Conservation (phyloP, 2,797 vertebrate genomes). For the Schizopygopsis malacanthus region DNA sequence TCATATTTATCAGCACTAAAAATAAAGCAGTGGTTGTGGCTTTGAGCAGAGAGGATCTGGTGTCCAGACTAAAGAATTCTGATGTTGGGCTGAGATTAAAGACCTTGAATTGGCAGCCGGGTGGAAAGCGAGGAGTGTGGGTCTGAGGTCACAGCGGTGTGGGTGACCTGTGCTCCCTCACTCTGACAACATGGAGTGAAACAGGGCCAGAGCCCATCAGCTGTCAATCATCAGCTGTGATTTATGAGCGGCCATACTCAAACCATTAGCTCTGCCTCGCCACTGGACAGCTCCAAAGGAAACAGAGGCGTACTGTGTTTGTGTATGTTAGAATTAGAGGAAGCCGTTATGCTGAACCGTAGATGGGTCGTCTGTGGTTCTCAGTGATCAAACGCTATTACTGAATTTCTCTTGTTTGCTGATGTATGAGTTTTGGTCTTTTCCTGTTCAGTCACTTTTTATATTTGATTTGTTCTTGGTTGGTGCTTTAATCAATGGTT, state of each 20-base stretch:
- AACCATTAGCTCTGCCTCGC: conserved; percentile 59
- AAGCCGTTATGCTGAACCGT: conserved; percentile 50
- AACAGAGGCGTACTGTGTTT: conserved; percentile 51
- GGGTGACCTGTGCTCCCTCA: conserved; percentile 52
- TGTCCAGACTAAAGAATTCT: conserved; percentile 58
- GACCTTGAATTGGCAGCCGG: conserved; percentile 29
- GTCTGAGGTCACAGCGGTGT: conserved; percentile 51
- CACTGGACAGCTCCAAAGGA: conserved; percentile 59
- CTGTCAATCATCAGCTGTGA: conserved; percentile 62
- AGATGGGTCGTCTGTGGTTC: conserved; percentile 52
- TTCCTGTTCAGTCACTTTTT: conserved; percentile 45
- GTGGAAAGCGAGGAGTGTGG: conserved; percentile 35
- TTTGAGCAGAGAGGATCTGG: conserved; percentile 49
- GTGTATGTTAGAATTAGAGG: conserved; percentile 61
- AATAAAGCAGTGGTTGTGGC: conserved; percentile 48
- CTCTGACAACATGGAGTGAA: conserved; percentile 60
- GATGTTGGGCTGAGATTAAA: conserved; percentile 60
- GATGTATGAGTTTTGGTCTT: conserved; percentile 52
- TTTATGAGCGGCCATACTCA: conserved; percentile 60
- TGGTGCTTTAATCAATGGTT: conserved; percentile 57
- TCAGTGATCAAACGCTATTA: conserved; percentile 51
- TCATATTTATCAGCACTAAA: conserved; percentile 39
- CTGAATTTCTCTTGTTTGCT: conserved; percentile 56
- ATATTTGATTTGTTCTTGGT: conserved; percentile 54
- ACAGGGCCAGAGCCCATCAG: conserved; percentile 54